phyloP scores from a whole-genome alignment of 2,797 vertebrate species.

The Salarias fasciatus region DNA sequence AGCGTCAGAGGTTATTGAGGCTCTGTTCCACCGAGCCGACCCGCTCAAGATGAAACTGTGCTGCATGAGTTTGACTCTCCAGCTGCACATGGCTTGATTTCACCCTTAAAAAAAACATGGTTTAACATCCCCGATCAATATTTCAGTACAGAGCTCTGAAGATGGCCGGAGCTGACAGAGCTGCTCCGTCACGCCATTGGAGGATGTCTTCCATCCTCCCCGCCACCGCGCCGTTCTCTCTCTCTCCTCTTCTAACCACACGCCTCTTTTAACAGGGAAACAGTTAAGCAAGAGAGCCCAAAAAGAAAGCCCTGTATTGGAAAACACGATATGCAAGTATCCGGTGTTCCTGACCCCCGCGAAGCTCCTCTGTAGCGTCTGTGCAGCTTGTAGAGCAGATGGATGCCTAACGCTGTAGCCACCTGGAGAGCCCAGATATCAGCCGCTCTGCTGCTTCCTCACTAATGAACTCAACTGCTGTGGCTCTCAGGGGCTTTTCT shows the following conservation, averaged over 20 bases:
- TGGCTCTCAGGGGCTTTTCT: slow-evolving; percentile 9
- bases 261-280: slow-evolving; percentile 92
- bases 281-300: slow-evolving; percentile 94
- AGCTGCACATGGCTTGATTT: too few relatives aligned
- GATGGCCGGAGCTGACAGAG: too few relatives aligned
- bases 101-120: too few relatives aligned
- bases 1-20: too few relatives aligned
- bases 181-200: too few relatives aligned
- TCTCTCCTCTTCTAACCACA: slow-evolving; percentile 65
- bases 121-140: too few relatives aligned
- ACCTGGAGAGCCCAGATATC: slow-evolving; percentile 24
- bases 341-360: slow-evolving; percentile 71
- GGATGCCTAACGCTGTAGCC: slow-evolving; percentile 58
- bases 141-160: too few relatives aligned
- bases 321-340: slow-evolving; percentile 96
- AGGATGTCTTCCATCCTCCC: too few relatives aligned
- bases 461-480: slow-evolving; percentile 47
- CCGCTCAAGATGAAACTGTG: too few relatives aligned
- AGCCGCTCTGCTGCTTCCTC: slow-evolving; percentile 17
- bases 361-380: slow-evolving; percentile 36
- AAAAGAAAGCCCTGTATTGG: slow-evolving; percentile 88
- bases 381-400: slow-evolving; percentile 74
- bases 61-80: too few relatives aligned
- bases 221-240: too few relatives aligned
- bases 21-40: too few relatives aligned